These are phyloP conservation scores for Latrodectus elegans DNA, from an alignment of 2,888 invertebrate genomes.

Conservation along the genomic window DNA sequence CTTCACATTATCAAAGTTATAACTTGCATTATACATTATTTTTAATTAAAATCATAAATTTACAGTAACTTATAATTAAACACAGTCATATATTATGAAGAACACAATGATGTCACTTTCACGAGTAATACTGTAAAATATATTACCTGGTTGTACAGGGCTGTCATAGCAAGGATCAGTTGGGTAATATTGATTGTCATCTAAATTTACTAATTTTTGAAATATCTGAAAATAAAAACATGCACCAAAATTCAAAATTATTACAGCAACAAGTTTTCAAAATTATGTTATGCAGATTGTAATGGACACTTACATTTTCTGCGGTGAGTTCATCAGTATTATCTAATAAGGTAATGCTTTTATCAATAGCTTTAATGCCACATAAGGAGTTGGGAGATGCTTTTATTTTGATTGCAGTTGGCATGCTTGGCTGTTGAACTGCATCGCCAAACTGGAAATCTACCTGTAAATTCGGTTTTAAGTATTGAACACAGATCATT, in stretches of 20 bases:
- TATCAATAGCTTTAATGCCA: constrained; percentile 79
- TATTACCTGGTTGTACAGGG: constrained; percentile 44
- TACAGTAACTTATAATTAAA: no score
- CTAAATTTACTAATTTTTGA: constrained; percentile 26
- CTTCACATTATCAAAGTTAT: no score
- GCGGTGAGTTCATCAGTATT: constrained; percentile 72
- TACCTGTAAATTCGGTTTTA: constrained; percentile 75
- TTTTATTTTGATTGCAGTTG: constrained; percentile 77
- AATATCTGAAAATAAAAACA: constrained; percentile 46
- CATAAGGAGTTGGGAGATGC: constrained; percentile 79
- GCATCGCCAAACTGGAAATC: constrained; percentile 77
- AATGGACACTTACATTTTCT: constrained; percentile 51
- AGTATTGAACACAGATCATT: background rate
- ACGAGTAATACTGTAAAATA: background rate
- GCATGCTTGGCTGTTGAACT: constrained; percentile 77
- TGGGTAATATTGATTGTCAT: constrained; percentile 33
- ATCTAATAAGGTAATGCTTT: constrained; percentile 78
- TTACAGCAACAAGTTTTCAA: background rate
- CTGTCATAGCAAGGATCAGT: constrained; percentile 55
- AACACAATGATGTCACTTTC: no score
- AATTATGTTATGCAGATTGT: background rate
- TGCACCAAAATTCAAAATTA: background rate
- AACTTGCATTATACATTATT: no score
- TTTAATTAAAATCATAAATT: no score
- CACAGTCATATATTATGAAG: no score